Base-by-base conservation (phyloP, 2,797 vertebrate species). In the Spondyliosoma cantharus region DNA sequence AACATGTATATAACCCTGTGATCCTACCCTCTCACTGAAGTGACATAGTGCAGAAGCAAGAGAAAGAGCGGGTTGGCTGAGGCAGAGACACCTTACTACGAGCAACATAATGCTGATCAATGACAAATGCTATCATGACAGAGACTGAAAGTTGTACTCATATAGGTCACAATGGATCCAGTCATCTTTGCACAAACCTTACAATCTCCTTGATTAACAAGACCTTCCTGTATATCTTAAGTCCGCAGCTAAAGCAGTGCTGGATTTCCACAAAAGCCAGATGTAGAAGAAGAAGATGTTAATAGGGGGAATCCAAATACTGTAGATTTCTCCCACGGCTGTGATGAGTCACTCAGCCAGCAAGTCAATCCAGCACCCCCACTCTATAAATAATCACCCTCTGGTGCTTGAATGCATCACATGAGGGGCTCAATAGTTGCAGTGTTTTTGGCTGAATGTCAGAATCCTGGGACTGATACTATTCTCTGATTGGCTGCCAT, bases 341-440 rank as follows among this genome's bases (percentile, higher is more conserved):
- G 17, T 19, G 24, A 17, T 37, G 74, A 81, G 29, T 76, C 71
- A 78, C 24, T 75, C 52, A 73, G 29, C 19, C n/a, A 48, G 13
- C 45, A 65, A 25, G 56, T 74, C 52, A 49, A 56, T 71, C 66
- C 82, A 74, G 58, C 11, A 37, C 11, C 22, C 16, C 56, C 7
- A 46, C 45, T 80, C 46, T 37, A 58, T 32, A 71, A 78, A 70
- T 61, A 73, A 29, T 32, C n/a, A 19, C 32, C 42, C 48, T 25
- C 53, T 3, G 2, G 9, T 78, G 46, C 56, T 59, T 67, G 20
- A 71, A 37, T 46, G 50, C 58, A 25, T 56, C 25, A 24, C 32
- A 59, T 67, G 27, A 63, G 22, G 16, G 13, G 17, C 52, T 76
- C 7, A 66, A 29, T 42, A 49, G 56, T 57, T 7, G 2, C 32